A percentile compares a stretch with the other conserved stretches of the same genome.
Conservation (phyloP, 2,797 vertebrate species). For the Sebastes nivosus region DNA sequence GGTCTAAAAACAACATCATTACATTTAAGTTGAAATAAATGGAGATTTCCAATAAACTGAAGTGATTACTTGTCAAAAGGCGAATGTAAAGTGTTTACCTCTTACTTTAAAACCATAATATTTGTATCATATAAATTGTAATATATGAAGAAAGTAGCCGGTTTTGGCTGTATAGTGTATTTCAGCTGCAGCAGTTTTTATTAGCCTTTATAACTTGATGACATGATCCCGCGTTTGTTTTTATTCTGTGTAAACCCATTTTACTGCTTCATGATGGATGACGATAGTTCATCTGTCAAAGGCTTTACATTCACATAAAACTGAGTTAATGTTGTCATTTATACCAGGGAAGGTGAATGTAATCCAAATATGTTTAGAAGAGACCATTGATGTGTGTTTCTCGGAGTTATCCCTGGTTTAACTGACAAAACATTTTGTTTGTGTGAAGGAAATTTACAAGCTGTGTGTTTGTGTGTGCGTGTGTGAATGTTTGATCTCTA, state of each 20-base stretch:
- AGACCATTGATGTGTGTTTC: neutral
- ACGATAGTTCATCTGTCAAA: neutral
- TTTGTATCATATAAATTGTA: slow-evolving; percentile 47
- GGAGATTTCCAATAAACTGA: neutral
- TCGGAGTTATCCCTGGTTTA: slow-evolving; percentile 12
- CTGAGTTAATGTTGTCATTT: neutral
- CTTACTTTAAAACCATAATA: slow-evolving; percentile 1
- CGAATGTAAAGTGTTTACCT: slow-evolving; percentile 3
- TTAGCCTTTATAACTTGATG: slow-evolving; percentile 16
- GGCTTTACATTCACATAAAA: neutral
- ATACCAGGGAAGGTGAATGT: neutral
- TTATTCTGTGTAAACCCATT: slow-evolving; percentile 22
- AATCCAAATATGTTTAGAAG: neutral
- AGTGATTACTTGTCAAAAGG: neutral
- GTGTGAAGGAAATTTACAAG: neutral
- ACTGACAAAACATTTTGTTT: neutral
- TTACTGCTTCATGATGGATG: neutral
- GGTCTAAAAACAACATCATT: neutral
- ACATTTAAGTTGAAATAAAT: neutral
- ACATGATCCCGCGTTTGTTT: slow-evolving; percentile 13
- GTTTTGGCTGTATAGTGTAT: slow-evolving; percentile 9
- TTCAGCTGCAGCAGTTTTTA: slow-evolving; percentile 34
- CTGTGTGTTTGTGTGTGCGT: neutral
- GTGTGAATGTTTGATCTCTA: neutral
- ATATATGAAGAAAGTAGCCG: slow-evolving; percentile 25